Conservation (phyloP, 2,113 vertebrate species). For the Neodon shergylaensis region DNA sequence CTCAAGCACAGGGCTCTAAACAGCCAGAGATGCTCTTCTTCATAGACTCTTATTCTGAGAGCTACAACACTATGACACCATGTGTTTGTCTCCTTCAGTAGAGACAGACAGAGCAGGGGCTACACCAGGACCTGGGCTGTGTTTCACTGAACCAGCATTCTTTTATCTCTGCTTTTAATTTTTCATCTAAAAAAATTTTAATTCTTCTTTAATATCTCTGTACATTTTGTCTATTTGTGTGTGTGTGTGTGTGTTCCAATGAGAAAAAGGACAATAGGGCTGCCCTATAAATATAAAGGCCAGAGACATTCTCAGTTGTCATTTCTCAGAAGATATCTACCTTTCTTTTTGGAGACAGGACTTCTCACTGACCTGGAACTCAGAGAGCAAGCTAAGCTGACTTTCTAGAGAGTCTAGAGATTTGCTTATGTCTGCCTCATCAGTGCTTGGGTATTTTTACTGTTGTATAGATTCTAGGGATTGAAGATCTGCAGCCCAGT, state of each 20-base stretch:
- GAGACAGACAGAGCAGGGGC: not conserved
- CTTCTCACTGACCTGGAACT: not conserved
- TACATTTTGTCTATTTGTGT: not conserved
- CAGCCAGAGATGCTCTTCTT: not conserved
- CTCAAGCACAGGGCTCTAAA: not conserved
- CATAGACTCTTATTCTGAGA: not conserved
- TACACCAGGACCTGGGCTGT: not conserved
- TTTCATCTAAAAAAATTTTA: not conserved
- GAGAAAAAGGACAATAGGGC: not conserved
- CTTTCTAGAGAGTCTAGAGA: too few species aligned
- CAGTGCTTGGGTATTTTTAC: not conserved
- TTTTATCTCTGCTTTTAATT: constrained; percentile 24
- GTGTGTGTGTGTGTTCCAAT: not conserved
- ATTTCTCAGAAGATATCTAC: not conserved
- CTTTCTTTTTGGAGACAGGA: too few species aligned
- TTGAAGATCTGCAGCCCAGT: not conserved
- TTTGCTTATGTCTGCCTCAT: not conserved
- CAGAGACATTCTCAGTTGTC: not conserved
- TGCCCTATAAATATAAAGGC: not conserved
- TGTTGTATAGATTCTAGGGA: not conserved
- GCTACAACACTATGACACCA: accelerated
- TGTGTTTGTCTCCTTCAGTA: constrained; percentile 23
- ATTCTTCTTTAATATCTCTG: not conserved
- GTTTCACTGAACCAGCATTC: not conserved
- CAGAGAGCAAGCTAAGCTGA: too few species aligned